Conservation (phyloP, 2,113 vertebrate genomes). For the Pelecanus crispus region DNA sequence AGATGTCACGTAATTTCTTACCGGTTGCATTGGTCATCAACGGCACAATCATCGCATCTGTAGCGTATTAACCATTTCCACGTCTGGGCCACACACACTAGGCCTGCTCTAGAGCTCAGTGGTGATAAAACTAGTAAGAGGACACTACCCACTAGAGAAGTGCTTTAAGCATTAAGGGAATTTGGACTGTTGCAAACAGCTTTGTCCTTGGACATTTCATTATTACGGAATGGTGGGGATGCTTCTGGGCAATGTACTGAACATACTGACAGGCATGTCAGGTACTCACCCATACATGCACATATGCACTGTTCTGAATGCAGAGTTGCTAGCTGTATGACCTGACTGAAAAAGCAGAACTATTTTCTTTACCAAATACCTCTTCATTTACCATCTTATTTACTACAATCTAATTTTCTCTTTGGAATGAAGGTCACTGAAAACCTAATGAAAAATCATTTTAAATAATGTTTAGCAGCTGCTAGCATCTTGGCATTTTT, state of each 20-base stretch:
- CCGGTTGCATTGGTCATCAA: background rate
- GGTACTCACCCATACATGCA: background rate
- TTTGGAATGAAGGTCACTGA: background rate
- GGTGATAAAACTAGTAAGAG: background rate
- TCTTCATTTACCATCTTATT: background rate
- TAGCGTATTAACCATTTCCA: background rate
- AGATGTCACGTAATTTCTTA: background rate
- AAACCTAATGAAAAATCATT: background rate
- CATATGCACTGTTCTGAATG: background rate
- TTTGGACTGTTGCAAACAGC: background rate
- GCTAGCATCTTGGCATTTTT: background rate
- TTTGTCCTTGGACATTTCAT: background rate
- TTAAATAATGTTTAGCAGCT: background rate
- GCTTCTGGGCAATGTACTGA: background rate
- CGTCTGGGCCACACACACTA: background rate
- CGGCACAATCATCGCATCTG: rapidly evolving
- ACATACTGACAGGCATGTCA: background rate
- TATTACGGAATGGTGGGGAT: background rate
- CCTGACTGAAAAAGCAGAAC: background rate
- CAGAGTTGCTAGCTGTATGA: background rate
- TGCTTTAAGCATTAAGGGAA: background rate
- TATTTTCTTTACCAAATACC: background rate
- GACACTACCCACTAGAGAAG: background rate
- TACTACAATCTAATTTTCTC: background rate
- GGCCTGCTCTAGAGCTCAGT: background rate